Conservation (phyloP, 2,113 vertebrate genomes). For the Danionella cerebrum region DNA sequence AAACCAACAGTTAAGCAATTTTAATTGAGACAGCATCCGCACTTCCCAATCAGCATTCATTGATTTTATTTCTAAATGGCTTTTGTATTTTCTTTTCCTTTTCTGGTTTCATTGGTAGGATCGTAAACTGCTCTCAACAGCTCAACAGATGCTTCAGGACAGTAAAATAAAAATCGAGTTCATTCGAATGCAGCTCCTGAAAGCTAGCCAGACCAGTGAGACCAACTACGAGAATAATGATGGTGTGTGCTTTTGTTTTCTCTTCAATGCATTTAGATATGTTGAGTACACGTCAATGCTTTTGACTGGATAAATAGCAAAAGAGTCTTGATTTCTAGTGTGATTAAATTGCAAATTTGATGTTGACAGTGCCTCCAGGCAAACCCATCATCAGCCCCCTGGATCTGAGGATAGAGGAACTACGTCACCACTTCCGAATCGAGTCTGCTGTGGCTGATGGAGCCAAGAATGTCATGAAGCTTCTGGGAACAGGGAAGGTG, state of each 20-base stretch:
- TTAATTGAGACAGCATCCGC: no score
- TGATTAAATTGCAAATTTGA: background rate
- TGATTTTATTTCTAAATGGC: background rate
- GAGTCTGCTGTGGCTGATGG: slow-evolving; percentile 96
- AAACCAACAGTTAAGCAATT: no score
- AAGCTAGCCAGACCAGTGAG: slow-evolving; percentile 90
- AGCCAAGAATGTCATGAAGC: slow-evolving; percentile 98
- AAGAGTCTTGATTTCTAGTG: no score
- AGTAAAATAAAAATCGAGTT: slow-evolving; percentile 99
- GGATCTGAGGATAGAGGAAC: slow-evolving; percentile 94
- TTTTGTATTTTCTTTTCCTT: background rate
- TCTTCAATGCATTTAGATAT: no score
- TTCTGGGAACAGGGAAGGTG: slow-evolving; percentile 91
- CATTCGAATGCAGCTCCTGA: slow-evolving; percentile 98
- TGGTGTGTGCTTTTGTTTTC: slow-evolving; percentile 57
- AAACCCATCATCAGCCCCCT: slow-evolving; percentile 96
- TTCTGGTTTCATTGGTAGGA: slow-evolving; percentile 61
- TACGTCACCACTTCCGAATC: slow-evolving; percentile 95
- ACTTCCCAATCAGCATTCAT: no score
- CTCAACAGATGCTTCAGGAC: slow-evolving; percentile 97
- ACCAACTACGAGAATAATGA: slow-evolving; percentile 90
- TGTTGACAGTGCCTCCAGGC: slow-evolving; percentile 57
- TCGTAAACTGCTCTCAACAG: slow-evolving; percentile 91
- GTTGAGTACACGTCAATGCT: background rate
- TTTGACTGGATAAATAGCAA: background rate